These are phyloP conservation scores for Heliconius himera DNA, from an alignment of 1,140 invertebrate species.

Conservation along the genomic window DNA sequence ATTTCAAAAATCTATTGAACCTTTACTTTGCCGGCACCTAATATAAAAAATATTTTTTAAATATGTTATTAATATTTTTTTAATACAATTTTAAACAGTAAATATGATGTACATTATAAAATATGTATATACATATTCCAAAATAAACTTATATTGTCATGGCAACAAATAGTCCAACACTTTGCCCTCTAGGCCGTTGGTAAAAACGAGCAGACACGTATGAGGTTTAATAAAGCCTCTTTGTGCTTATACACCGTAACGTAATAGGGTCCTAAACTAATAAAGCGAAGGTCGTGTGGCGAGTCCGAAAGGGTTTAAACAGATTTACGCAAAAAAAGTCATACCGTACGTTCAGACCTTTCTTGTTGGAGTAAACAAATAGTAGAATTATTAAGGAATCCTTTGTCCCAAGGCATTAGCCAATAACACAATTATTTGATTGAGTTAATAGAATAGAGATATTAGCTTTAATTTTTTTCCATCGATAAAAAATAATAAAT, in stretches of 20 bases:
- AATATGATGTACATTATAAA: neutral
- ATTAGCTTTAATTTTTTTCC: too few species aligned
- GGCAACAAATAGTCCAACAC: slow-evolving; percentile 8
- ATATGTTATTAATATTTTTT: too few species aligned
- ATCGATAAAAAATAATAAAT: too few species aligned
- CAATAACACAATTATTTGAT: slow-evolving; percentile 9
- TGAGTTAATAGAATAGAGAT: neutral
- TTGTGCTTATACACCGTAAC: slow-evolving; percentile 59
- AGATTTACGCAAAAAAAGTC: slow-evolving; percentile 59
- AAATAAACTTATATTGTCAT: neutral
- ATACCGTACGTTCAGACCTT: slow-evolving; percentile 31
- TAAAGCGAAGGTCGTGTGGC: slow-evolving; percentile 59
- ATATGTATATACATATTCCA: neutral
- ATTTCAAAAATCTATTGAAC: too few species aligned
- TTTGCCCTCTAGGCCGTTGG: slow-evolving; percentile 17
- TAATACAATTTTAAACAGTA: neutral
- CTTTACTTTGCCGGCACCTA: too few species aligned
- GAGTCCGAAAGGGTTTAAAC: slow-evolving; percentile 61
- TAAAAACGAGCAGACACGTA: slow-evolving; percentile 46
- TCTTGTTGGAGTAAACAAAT: slow-evolving; percentile 34
- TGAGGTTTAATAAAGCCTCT: slow-evolving; percentile 61
- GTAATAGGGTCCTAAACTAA: slow-evolving; percentile 77
- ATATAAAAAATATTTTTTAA: too few species aligned
- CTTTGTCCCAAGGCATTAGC: slow-evolving; percentile 33
- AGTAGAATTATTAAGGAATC: slow-evolving; percentile 31